A percentile compares a stretch with the other conserved stretches of the same genome.
Evolutionary conservation across 2,888 invertebrate species (phyloP).

Genomic region (Eucera pruinosa): DNA sequence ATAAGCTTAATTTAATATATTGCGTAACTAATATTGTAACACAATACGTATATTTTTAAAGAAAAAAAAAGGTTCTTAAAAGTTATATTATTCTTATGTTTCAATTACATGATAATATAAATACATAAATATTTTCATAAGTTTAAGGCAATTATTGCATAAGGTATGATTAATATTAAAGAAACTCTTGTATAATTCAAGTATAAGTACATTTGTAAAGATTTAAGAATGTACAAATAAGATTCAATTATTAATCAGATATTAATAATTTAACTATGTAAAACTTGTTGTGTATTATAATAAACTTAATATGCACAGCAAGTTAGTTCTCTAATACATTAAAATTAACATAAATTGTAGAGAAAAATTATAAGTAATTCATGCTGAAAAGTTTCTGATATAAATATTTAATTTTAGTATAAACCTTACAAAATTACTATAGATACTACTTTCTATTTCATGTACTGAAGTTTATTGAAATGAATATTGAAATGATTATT

Average conservation of each 20-base stretch:
- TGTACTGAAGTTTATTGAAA: too few relatives aligned
- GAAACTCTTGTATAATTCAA: slow-evolving; percentile 11
- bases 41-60: too few relatives aligned
- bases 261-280: not conserved
- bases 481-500: too few relatives aligned
- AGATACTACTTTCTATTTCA: too few relatives aligned
- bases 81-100: slow-evolving; percentile 8
- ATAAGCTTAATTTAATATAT: too few relatives aligned
- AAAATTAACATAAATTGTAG: slow-evolving; percentile 21
- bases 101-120: slow-evolving; percentile 30
- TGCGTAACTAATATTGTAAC: too few relatives aligned
- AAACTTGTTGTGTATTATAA: slow-evolving; percentile 15
- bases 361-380: slow-evolving; percentile 15
- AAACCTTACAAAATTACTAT: slow-evolving; percentile 29
- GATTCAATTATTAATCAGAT: slow-evolving; percentile 5
- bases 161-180: slow-evolving; percentile 18
- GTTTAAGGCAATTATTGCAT: slow-evolving; percentile 9
- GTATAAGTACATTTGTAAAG: not conserved
- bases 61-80: not conserved
- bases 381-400: slow-evolving; percentile 7
- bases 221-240: not conserved
- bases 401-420: slow-evolving; percentile 28
- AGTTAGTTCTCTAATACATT: slow-evolving; percentile 16
- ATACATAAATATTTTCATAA: slow-evolving; percentile 14
- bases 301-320: slow-evolving; percentile 11